Evolutionary conservation across 1,140 invertebrate genomes (phyloP).

Genomic region (Gonioctena quinquepunctata): DNA sequence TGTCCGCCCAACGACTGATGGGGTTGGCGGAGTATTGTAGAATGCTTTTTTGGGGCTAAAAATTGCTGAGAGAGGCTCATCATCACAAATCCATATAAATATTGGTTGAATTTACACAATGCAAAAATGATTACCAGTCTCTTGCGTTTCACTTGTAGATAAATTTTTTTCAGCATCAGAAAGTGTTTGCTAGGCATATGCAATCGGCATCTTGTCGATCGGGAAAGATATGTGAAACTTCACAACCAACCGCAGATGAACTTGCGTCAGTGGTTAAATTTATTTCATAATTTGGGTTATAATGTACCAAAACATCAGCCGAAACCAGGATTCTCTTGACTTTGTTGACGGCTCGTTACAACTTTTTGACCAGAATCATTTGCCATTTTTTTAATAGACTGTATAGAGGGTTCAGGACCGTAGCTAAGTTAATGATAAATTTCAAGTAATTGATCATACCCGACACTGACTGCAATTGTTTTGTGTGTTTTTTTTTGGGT

Average conservation of each 20-base stretch:
- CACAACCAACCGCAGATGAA: too few relatives aligned
- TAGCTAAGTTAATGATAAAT: neutral
- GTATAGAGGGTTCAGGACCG: conserved; percentile 20
- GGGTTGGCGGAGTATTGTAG: neutral
- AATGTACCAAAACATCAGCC: neutral
- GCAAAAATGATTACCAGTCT: neutral
- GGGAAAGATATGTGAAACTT: too few relatives aligned
- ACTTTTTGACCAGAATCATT: neutral
- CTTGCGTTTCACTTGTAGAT: neutral
- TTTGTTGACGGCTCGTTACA: neutral
- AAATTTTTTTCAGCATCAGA: neutral
- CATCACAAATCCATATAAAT: conserved; percentile 20
- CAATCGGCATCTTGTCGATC: neutral
- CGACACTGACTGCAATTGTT: conserved; percentile 26
- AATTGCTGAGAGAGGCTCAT: too few relatives aligned
- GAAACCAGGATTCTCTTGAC: neutral
- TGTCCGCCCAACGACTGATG: neutral
- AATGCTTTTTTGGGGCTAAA: neutral
- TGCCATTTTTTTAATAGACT: neutral
- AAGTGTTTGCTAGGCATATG: neutral
- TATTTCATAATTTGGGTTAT: conserved; percentile 6
- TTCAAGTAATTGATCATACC: neutral
- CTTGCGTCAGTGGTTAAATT: conserved; percentile 11
- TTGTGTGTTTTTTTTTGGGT: too few relatives aligned
- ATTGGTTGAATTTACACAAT: neutral